These are phyloP conservation scores for Oxytorus armatus DNA, from an alignment of 2,888 invertebrate species.

Conservation along the genomic window DNA sequence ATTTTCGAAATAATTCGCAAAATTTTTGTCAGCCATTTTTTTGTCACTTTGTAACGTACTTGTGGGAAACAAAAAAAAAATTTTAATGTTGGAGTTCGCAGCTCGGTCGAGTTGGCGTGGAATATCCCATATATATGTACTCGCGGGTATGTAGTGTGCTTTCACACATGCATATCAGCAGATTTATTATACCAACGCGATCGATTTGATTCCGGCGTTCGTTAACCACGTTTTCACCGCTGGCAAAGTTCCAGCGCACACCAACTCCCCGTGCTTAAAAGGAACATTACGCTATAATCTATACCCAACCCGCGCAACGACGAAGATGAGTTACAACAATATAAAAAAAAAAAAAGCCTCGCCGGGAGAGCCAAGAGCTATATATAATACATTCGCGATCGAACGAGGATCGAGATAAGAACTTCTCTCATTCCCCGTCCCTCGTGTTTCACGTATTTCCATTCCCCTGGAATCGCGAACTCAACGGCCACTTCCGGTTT, in stretches of 20 bases:
- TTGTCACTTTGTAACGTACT: no score
- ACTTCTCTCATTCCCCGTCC: neutral
- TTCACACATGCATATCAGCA: slow-evolving; percentile 11
- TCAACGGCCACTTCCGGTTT: slow-evolving; percentile 64
- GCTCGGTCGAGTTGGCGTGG: no score
- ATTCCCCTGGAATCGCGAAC: slow-evolving; percentile 47
- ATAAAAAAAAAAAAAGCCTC: slow-evolving; percentile 16
- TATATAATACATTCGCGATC: slow-evolving; percentile 50
- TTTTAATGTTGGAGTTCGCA: no score
- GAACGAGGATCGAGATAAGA: slow-evolving; percentile 61
- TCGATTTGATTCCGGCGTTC: slow-evolving; percentile 60
- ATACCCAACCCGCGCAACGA: neutral
- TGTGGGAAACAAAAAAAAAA: no score
- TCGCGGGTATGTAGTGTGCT: neutral
- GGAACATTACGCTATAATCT: neutral
- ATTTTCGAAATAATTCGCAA: no score
- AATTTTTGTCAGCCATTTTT: no score
- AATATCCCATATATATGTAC: neutral
- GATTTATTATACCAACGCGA: slow-evolving; percentile 36
- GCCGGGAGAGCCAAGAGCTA: slow-evolving; percentile 21
- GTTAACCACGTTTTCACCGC: slow-evolving; percentile 61
- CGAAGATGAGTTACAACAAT: slow-evolving; percentile 42
- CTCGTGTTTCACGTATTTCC: slow-evolving; percentile 40
- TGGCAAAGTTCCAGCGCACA: slow-evolving; percentile 54
- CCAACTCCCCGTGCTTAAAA: no score